Conservation (phyloP, 1,140 invertebrate genomes). For the Metopolophium dirhodum region DNA sequence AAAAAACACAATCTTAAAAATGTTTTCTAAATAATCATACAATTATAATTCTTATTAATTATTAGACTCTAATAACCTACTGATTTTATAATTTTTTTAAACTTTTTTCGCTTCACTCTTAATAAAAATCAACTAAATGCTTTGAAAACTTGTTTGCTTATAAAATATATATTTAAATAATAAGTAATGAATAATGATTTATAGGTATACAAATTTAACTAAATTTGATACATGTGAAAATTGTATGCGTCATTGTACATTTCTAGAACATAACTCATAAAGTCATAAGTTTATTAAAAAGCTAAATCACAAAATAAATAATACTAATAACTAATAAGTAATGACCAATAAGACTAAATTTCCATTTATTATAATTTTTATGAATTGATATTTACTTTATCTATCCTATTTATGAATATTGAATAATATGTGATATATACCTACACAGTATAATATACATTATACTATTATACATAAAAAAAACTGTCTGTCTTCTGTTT, state of each 20-base stretch:
- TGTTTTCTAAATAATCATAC: neutral
- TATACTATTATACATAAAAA: neutral
- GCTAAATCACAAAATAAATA: neutral
- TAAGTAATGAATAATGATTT: neutral
- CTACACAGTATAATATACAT: too few relatives aligned
- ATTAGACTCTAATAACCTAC: neutral
- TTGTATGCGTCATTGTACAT: neutral
- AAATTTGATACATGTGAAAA: neutral
- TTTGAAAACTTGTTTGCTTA: neutral
- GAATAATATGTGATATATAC: neutral
- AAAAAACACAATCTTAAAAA: neutral
- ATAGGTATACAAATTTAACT: neutral
- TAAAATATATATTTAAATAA: neutral
- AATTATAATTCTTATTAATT: neutral
- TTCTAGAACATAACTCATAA: neutral
- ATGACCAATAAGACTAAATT: neutral
- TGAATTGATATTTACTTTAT: neutral
- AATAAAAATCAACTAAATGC: too few relatives aligned
- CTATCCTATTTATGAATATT: neutral
- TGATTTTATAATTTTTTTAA: neutral
- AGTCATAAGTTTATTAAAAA: neutral
- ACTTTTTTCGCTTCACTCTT: neutral
- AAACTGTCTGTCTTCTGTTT: neutral
- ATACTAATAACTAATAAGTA: neutral
- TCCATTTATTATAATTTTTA: neutral